Evolutionary conservation across 2,888 invertebrate species (phyloP), one percentile per base, ranked within the genome.

Genomic region (Nesidiocoris tenuis): DNA sequence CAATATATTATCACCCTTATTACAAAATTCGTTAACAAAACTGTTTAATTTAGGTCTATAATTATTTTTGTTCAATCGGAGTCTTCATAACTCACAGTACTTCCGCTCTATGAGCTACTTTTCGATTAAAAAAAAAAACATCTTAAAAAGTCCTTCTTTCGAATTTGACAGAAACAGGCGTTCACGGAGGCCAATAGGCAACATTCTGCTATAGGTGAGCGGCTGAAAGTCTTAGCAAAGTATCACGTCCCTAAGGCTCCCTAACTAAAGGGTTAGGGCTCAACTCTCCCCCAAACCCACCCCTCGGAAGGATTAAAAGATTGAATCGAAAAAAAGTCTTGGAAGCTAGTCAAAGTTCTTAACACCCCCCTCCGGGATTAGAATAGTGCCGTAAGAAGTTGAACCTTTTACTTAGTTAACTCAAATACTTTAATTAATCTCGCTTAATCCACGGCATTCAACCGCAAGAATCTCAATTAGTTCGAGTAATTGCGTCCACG

Each of bases 371-470:
- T 23, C 67, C 67, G 56, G 67, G 67, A 67, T 67, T 67, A 67
- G 55, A 67, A 67, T 67, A 67, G 67, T 18, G 56, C 22, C 54
- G 39, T 19, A 56, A 67, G 67, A 67, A 67, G 54, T 67, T 67
- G 55, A 67, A 67, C 67, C 67, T 56, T 56, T 67, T 56, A 56
- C 67, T 67, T 56, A 67, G 67, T 56, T 56, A 56, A 67, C 67
- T 67, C 67, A 67, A 67, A 67, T 67, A 67, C 67, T 67, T 67
- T 67, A 67, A 55, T 67, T 67, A 67, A 67, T 67, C 67, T 56
- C 55, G 24, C 55, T 67, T 67, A 67, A 67, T 55, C 56, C 67
- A 22, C 22, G 16, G 67, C 22, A 67, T 67, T 67, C 67, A 55
- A 67, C 67, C 67, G 55, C 67, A 56, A 67, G 67, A 67, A 67